phyloP scores from a whole-genome alignment of 2,888 invertebrate species.

The Cerastis rubricosa region DNA sequence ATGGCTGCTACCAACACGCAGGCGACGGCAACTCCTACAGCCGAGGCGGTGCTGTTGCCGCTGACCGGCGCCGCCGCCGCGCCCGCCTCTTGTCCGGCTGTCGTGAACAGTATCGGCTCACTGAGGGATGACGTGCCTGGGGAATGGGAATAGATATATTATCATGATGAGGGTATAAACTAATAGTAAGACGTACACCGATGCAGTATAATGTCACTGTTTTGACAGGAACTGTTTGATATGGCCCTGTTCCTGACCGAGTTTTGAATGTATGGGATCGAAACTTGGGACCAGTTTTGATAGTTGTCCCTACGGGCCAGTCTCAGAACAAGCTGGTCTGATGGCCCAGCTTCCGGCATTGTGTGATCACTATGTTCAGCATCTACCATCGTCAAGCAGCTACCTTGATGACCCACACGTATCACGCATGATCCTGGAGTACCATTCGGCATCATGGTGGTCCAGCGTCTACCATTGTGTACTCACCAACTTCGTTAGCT shows the following conservation, averaged over 20 bases:
- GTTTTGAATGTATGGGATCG: background rate
- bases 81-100: conserved; percentile 93
- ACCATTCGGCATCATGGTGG: too few relatives aligned
- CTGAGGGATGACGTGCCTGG: conserved; percentile 94
- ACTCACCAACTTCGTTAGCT: conserved; percentile 93
- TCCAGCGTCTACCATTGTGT: background rate
- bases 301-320: background rate
- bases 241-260: background rate
- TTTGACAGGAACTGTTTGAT: background rate
- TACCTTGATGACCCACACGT: background rate
- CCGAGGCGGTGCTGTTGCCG: conserved; percentile 91
- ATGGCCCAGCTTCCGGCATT: background rate
- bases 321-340: background rate
- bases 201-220: too few relatives aligned
- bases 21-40: conserved; percentile 92
- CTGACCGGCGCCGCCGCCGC: conserved; percentile 92
- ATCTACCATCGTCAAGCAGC: background rate
- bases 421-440: too few relatives aligned
- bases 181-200: background rate
- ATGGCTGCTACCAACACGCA: conserved; percentile 91
- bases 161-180: background rate
- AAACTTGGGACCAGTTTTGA: background rate
- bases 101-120: conserved; percentile 93
- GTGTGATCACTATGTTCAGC: background rate
- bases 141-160: background rate